Base-by-base conservation (phyloP, 2,113 vertebrate genomes). In the Oenanthe melanoleuca region DNA sequence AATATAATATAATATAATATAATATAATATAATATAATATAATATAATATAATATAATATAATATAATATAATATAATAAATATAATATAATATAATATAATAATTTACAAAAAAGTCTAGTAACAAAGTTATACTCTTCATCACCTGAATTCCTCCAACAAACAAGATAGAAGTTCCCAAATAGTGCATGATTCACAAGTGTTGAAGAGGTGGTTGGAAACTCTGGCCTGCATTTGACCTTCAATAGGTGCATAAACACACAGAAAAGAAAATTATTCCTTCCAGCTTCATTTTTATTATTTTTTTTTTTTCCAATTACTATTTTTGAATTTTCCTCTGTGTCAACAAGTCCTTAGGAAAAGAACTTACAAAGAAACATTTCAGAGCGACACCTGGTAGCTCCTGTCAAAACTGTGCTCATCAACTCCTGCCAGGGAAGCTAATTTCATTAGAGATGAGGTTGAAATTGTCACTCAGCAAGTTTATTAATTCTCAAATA, bases 401-500 rank as follows among this genome's bases (percentile, higher is more conserved):
- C 59, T 94, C 70, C 61, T 8, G 11, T 91, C 85, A 96, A 92
- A 94, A 80, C 44, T 57, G 38, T 69, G 85, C 14, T 95, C 85
- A 94, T 93, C 82, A 53, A 16, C 77, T 95, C 59, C 50, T 95
- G 40, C 79, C 79, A 86, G 45, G 64, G 52, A 85, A 79, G 57
- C 37, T 94, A 42, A 96, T 95, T 93, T 96, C 88, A 88, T 95
- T 94, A 92, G 45, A 64, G 75, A 82, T 78, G 84, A 87, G 72
- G 77, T 70, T 92, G 85, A 52, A 80, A 86, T 94, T 96, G 94
- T 94, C 94, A 91, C 87, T 94, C 64, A 75, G 93, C 75, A 94
- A 88, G 85, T 95, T 83, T 96, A 95, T 96, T 96, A 96, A 96
- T 95, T 95, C 78, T 73, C 89, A 71, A 26, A 61, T 92, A 96